Base-by-base conservation (phyloP, 2,888 invertebrate genomes). In the Pachymerium ferrugineum region DNA sequence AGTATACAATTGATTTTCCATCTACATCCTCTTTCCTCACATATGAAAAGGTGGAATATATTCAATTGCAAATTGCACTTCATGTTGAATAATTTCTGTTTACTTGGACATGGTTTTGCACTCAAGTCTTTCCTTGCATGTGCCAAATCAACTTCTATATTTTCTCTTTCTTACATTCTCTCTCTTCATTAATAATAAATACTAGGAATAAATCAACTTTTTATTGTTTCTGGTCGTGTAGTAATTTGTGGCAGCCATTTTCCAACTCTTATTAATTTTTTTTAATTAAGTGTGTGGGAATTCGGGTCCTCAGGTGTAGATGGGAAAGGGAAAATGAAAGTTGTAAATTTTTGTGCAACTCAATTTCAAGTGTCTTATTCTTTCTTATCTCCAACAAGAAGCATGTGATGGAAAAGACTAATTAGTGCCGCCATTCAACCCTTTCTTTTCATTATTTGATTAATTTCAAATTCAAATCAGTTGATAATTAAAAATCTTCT, bases 331-430 rank as follows among this genome's bases (percentile, higher is more conserved):
- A 16, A 47, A 47, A 47, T 47, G 47, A 47, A 47, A 47, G 47
- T 16, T 47, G 47, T 47, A 47, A 47, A 47, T 47, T 47, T 47
- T 47, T 47, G 16, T 47, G 47, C 47, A 47, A 47, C 47, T 47
- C 47, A 47, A 47, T 47, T 47, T 47, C 47, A 47, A 47, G 47
- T n/a, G n/a, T 47, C 47, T 47, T 47, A 47, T 47, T 47, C 47
- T 47, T 47, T 19, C 22, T 22, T 47, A 19, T 47, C 19, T 19
- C 19, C 16, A 8, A 47, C 19, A 47, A 22, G 47, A 22, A 47
- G 22, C 47, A 47, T 22, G 22, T 47, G 47, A 47, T 47, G 47
- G 47, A 47, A 47, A 47, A 47, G 47, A 47, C 47, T 47, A 47
- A 47, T 47, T 47, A 47, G 47, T 47, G 47, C 47, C 47, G 22